Evolutionary conservation across 2,888 invertebrate genomes (phyloP).

Genomic region (Chrysopilus asiliformis): DNA sequence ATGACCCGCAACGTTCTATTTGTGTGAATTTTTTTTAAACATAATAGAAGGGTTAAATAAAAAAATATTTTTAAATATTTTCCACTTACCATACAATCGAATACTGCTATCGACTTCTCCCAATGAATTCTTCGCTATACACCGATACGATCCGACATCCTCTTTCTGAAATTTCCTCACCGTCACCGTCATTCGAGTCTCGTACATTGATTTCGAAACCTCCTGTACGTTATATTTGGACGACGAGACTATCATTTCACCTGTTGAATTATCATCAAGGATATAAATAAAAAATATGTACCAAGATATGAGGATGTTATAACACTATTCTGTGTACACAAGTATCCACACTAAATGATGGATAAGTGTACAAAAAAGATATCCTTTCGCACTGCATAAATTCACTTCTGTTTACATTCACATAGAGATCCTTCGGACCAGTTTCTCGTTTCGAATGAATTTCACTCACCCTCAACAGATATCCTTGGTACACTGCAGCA

Average conservation of each 20-base stretch:
- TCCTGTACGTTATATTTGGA: conserved; percentile 65
- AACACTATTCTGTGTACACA: not conserved
- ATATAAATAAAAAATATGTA: too few relatives aligned
- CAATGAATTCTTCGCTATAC: conserved; percentile 75
- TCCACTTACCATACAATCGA: conserved; percentile 65
- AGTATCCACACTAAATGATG: conserved; percentile 8
- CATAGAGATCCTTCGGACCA: too few relatives aligned
- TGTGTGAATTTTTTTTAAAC: too few relatives aligned
- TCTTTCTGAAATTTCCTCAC: conserved; percentile 57
- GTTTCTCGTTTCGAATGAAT: too few relatives aligned
- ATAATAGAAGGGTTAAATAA: too few relatives aligned
- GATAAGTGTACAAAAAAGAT: not conserved
- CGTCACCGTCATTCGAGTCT: conserved; percentile 67
- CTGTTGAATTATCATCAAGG: conserved; percentile 35
- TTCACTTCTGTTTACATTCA: conserved; percentile 6
- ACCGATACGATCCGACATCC: conserved; percentile 71
- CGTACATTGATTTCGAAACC: conserved; percentile 57
- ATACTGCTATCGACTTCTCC: conserved; percentile 82
- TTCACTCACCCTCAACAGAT: too few relatives aligned
- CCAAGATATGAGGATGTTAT: not conserved
- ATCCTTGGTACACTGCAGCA: too few relatives aligned
- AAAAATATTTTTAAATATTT: too few relatives aligned
- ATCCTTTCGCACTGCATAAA: not conserved
- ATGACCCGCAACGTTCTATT: too few relatives aligned
- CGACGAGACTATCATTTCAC: conserved; percentile 73